Base-by-base conservation (phyloP, 2,797 vertebrate genomes). In the Gadopsis bispinosus region DNA sequence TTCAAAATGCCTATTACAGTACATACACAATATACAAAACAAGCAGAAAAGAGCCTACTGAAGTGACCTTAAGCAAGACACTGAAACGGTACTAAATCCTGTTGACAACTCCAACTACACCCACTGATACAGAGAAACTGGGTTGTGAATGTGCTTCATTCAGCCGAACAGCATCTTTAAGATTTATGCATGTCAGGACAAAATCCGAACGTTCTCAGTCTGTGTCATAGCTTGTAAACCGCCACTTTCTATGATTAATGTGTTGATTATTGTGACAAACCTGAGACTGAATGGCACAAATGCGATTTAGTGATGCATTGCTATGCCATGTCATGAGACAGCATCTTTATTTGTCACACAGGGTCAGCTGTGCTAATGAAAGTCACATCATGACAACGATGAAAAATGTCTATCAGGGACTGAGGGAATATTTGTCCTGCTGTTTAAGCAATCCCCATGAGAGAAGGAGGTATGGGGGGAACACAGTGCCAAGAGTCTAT, bases 1-100 rank as follows among this genome's bases (percentile, higher is more conserved):
- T 91, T 76, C 86, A 88, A 90, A 90, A 91, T 62, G 75, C 67
- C 55, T 80, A 61, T 70, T 41, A 64, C 54, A 75, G 64, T 3
- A 84, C 51, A 67, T 66, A 72, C 77, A 73, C 6, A 74, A 8
- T 37, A 69, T 48, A 48, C 50, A 74, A 79, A 80, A 69, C 17
- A 37, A 66, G 29, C 35, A 82, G 20, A 56, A 64, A 79, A 41
- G 14, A 55, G 8, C 12, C 48, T 26, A 29, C 11, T 53, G 17
- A 74, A 37, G 9, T 35, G 47, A 50, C n/a, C 20, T 48, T 3
- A 26, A 69, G 56, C 7, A 61, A 76, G 50, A 73, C 20, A 7
- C 3, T 35, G 51, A 67, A 47, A 62, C 53, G 31, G 5, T 19
- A 55, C 26, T 20, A 79, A 69, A 71, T 65, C 35, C 35, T 29